Base-by-base conservation (phyloP, 2,797 vertebrate genomes). In the Allobates femoralis region DNA sequence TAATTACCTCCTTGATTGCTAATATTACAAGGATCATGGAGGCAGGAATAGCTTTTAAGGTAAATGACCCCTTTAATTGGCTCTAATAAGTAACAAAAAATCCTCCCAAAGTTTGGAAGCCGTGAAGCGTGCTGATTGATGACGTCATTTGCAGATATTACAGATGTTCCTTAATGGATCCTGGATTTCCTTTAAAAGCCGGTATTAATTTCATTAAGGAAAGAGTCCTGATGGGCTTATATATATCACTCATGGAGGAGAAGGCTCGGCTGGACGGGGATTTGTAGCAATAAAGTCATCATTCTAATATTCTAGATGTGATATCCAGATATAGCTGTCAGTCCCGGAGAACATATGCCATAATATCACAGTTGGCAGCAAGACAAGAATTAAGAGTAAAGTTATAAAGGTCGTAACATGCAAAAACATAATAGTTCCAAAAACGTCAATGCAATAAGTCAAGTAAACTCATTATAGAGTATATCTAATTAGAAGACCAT, bases 261-360 rank as follows among this genome's bases (percentile, higher is more conserved):
- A 37, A 37, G 73, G 6, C 26, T 46, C 73, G 6, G 46, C 15
- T 50, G 19, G 75, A 30, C 53, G 37, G 53, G 19, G 32, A 78
- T 37, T 55, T 21, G 30, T 23, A 60, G 55, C 53, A 56, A 78
- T 60, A 58, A 78, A 34, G 21, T 14, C 34, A 78, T 78, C 76
- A 60, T 58, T 58, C 32, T 60, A 79, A 50, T 56, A 58, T 78
- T n/a, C 76, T 58, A 78, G 77, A 79, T 60, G 34, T n/a, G 55
- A 26, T 41, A 32, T 79, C 77, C 77, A 79, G 76, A 79, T 58
- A 79, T 37, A 5, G 28, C 53, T 32, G 51, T 77, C 51, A 55
- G 75, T 77, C 67, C 21, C 19, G 21, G 32, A 41, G 50, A 77
- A 78, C 37, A 32, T 34, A 23, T 12, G 28, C 58, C 55, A 60